Evolutionary conservation across 2,113 vertebrate genomes (phyloP), one percentile per base, ranked within the genome.

Genomic region (Laterallus jamaicensis): DNA sequence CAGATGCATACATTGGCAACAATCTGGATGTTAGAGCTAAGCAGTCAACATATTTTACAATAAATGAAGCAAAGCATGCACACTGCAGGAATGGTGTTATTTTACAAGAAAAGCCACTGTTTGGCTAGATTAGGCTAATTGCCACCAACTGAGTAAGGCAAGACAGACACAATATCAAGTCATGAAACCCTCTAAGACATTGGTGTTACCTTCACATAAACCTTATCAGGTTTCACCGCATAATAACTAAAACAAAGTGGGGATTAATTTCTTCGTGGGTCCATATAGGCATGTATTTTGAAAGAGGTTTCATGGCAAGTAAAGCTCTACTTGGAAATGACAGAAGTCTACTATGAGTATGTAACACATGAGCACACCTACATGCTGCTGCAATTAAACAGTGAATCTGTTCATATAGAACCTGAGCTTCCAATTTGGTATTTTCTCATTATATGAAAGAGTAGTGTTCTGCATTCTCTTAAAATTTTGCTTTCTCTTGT

Each of bases 61-160:
- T 94, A 98, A 97, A 97, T 93, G 95, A 97, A 98, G 97, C 96
- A 97, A 97, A 91, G 97, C 97, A 97, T 94, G 94, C 94, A 96
- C 73, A 85, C 39, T 95, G 92, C 82, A 59, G 76, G 69, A 82
- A 91, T 55, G 78, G 90, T 94, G 95, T 97, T 98, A 97, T 93
- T 96, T 98, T 96, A 97, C 96, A 96, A 91, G 87, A 93, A 97
- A 97, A 97, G 94, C 90, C 95, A 96, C 96, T 93, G 91, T 97
- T 92, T 95, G 93, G 93, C 93, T 96, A 50, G 81, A 93, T 69
- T 97, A 95, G 95, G 74, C 63, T 91, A 95, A 95, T 94, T 92
- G 96, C 76, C 90, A 97, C 74, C 82, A 95, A 96, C 52, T 69
- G 83, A 96, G 81, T 94, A 97, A 90, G 96, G 93, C 96, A 97